A percentile compares a stretch with the other conserved stretches of the same genome.
These are phyloP conservation scores for Bujurquina vittata DNA, from an alignment of 2,113 vertebrate genomes.

Conservation along the genomic window DNA sequence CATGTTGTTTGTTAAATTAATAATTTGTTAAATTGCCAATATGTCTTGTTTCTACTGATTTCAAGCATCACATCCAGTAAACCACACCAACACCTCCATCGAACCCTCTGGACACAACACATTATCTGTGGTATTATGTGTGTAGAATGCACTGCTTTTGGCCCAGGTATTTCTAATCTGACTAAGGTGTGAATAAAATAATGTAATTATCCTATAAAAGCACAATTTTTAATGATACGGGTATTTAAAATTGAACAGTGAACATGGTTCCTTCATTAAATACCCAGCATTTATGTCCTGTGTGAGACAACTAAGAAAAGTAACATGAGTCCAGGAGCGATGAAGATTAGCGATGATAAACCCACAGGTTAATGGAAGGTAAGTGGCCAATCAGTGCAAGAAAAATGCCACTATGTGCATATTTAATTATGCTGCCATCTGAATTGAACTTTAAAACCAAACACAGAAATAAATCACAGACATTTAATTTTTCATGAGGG, in stretches of 20 bases:
- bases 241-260: neutral
- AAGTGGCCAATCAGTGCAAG: neutral
- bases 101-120: neutral
- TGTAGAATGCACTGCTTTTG: neutral
- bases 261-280: slow-evolving; percentile 4
- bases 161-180: neutral
- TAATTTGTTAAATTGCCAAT: too few relatives aligned
- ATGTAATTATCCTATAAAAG: neutral
- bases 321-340: neutral
- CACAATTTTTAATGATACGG: neutral
- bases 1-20: too few relatives aligned
- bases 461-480: neutral
- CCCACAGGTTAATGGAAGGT: neutral
- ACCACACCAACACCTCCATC: too few relatives aligned
- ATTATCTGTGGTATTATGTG: neutral
- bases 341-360: slow-evolving; percentile 14
- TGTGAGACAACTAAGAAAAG: slow-evolving; percentile 25
- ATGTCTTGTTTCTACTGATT: too few relatives aligned
- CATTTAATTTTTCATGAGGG: neutral
- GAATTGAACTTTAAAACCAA: neutral
- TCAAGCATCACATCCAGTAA: too few relatives aligned
- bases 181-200: neutral
- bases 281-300: slow-evolving; percentile 11
- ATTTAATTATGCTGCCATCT: neutral
- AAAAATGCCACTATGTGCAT: neutral